Evolutionary conservation across 2,888 invertebrate genomes (phyloP), one percentile per base, ranked within the genome.

Genomic region (Mesoligia furuncula): DNA sequence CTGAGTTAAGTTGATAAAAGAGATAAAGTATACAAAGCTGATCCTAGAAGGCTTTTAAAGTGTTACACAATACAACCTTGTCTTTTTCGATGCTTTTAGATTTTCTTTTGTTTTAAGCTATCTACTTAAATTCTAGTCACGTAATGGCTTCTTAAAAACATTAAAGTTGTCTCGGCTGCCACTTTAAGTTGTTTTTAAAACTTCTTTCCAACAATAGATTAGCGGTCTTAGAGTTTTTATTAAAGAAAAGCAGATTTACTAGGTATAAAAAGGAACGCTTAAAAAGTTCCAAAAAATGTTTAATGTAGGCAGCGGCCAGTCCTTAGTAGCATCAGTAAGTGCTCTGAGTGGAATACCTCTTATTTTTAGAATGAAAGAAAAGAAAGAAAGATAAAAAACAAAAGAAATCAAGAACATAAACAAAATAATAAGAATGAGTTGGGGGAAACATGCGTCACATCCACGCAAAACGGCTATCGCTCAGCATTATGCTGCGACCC

Each of bases 181-280:
- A 67, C 13, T 81, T 68, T 6, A 77, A 80, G 68, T 68, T n/a
- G 83, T 83, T 69, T 82, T 69, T 69, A 66, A 80, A 83, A 70
- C 42, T 84, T 81, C 45, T 31, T 27, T 17, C 54, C n/a, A 62
- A 78, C 54, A 78, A 61, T 42, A 83, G 31, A 71, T 67, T 70
- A 36, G 59, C 36, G 24, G 66, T 24, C n/a, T 83, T 83, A 61
- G 48, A 62, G 57, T 80, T 83, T 64, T 24, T 64, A 24, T 42
- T 62, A 65, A 59, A 64, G 8, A 76, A 51, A 36, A 24, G 7
- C n/a, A 15, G 24, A 54, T 7, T 57, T 68, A 15, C 15, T 24
- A 11, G 0, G 31, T 62, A 20, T 36, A 45, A 80, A 61, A 81
- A 42, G 3, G 1, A 39, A 51, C 24, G 20, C 39, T 64, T 15